Evolutionary conservation across 1,140 invertebrate genomes (phyloP), one percentile per base, ranked within the genome.

Genomic region (Eueides isabella): DNA sequence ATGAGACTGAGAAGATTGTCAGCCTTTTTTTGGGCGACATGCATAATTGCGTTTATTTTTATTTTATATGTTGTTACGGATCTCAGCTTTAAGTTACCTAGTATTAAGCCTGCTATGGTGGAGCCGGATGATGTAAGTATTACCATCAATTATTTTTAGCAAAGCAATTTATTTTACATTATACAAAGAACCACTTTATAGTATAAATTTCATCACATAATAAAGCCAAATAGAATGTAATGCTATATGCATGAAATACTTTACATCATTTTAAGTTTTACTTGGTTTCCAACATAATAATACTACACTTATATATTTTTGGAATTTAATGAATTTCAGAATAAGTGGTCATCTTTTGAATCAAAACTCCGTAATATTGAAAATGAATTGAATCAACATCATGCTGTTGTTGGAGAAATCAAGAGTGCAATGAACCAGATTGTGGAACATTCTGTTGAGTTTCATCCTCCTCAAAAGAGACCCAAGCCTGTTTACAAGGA

Each of bases 301-400:
- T 16, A 19, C n/a, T 5, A 44, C n/a, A 44, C 2, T n/a, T 19
- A 44, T 6, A 19, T 2, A 19, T 44, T n/a, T 41, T 38, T 38
- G 14, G 2, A 14, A 38, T 38, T 2, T 11, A 26, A 55, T 26
- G 2, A 41, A n/a, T 74, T 91, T 80, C 76, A 96, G 95, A 95
- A 94, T 80, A 95, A 96, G 86, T 96, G 95, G 95, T 85, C 95
- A 28, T 93, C 95, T 78, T 95, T 96, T 91, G 95, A 96, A 87
- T 94, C 93, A 61, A 94, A 95, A 83, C 80, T 96, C 61, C 91
- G 94, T 44, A 95, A 95, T 79, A 88, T 96, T 71, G 96, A 96
- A 81, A 94, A 94, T 80, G 95, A 95, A 79, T 86, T 96, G 2
- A 94, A 93, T 72, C 92, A 94, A 74, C 95, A 96, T 78, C 94